Evolutionary conservation across 2,888 invertebrate genomes (phyloP).

Genomic region (Conops quadrifasciatus): DNA sequence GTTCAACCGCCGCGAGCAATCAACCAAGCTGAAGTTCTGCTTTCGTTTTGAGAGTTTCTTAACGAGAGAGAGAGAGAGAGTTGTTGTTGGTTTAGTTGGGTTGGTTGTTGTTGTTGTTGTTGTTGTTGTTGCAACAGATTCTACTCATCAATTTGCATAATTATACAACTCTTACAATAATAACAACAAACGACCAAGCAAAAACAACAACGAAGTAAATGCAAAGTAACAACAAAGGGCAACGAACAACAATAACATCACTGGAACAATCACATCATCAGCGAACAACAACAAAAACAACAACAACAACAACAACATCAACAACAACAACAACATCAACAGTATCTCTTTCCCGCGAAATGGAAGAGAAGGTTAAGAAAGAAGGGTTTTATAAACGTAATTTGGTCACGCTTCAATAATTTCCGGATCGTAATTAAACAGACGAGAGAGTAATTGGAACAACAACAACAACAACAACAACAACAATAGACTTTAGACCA

Average conservation of each 20-base stretch:
- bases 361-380: constrained; percentile 10
- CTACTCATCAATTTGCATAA: constrained; percentile 31
- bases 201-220: not conserved
- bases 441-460: constrained; percentile 2
- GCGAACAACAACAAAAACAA: not conserved
- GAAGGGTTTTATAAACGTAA: constrained; percentile 21
- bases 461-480: not conserved
- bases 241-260: not conserved
- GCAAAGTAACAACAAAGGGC: not conserved
- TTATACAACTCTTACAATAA: constrained; percentile 18
- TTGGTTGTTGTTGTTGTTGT: no score
- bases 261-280: not conserved
- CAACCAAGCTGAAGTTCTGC: no score
- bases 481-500: not conserved
- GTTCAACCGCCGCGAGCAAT: no score
- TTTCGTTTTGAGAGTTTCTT: no score
- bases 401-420: constrained; percentile 32
- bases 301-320: not conserved
- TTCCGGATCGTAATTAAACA: constrained; percentile 32
- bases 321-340: not conserved
- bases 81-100: no score
- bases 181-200: constrained; percentile 6
- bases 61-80: no score
- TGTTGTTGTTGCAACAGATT: constrained; percentile 7
- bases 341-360: not conserved